Base-by-base conservation (phyloP, 2,113 vertebrate genomes). In the Takifugu flavidus region DNA sequence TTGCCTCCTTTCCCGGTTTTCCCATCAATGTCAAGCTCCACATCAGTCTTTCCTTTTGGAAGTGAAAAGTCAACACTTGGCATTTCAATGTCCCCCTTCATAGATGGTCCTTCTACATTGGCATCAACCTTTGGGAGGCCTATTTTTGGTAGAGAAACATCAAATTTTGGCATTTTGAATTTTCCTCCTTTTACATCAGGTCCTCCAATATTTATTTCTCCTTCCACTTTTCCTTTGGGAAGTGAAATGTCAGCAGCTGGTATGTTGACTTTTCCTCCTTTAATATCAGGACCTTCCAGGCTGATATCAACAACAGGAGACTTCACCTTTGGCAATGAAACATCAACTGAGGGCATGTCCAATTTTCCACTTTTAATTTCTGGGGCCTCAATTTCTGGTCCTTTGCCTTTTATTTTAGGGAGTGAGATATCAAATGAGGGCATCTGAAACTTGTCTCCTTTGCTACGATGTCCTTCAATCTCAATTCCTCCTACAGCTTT, bases 311-410 rank as follows among this genome's bases (percentile, higher is more conserved):
- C 20, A n/a, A 71, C 67, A 27, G 49, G 13, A 31, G 51, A 56
- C 74, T 89, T 25, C 66, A 79, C 56, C 81, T 75, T 67, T 5
- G 77, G 83, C 2, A 89, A 72, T 0, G 82, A 88, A 3, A 88
- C 52, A 13, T 88, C 87, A 6, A 86, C 25, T 3, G 74, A 68
- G 29, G 88, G 79, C 13, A 88, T 64, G 25, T 83, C 75, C 6
- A 90, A 76, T 57, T 25, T 46, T 29, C 62, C 79, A 11, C 59
- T 65, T 43, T 83, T 80, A 49, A 86, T 43, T 46, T 78, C 70
- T 45, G 67, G 82, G 6, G 47, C 20, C n/a, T 49, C 47, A 49
- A 80, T 20, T 1, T 68, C 70, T 50, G 29, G 45, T 13, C 67
- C 72, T 2, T 47, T 64, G 0, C 60, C 29, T 59, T 79, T 85